Evolutionary conservation across 2,888 invertebrate species (phyloP), one percentile per base, ranked within the genome.

Genomic region (Apeira syringaria): DNA sequence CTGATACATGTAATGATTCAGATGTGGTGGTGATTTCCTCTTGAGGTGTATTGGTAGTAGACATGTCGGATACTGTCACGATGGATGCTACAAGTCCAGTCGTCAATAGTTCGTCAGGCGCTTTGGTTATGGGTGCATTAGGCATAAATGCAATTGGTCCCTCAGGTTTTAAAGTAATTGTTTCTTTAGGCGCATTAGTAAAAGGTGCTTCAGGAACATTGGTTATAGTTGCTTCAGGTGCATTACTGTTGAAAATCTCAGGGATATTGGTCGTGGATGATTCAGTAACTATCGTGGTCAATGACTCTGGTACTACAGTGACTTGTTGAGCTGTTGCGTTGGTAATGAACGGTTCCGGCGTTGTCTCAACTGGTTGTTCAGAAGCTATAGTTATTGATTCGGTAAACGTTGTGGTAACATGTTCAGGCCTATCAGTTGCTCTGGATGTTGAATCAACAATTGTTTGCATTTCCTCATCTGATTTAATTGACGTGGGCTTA

Each of bases 351-450:
- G 15, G 3, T 15, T 15, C 15, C 3, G 15, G 4, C 15, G 4
- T 4, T 15, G 4, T 15, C 15, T 4, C 15, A 2, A 15, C 15
- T 15, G 15, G 15, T 15, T 2, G 3, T 15, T 15, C 15, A 15
- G 15, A 4, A 2, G 4, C 38, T 41, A 58, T 38, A 15, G 64
- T 53, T 15, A 25, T 12, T 15, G 15, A 15, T 15, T 20, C 20
- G 5, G 20, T 7, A 2, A 20, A 7, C 7, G 2, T 20, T 20
- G 20, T 20, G 20, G 20, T 20, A 7, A 20, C 2, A 20, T 5
- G 20, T 4, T 20, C 26, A 65, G 70, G 70, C 37, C 65, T 69
- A 29, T 74, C 73, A 56, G 73, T 68, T 10, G 72, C 69, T 54
- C 68, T 71, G n/a, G 59, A 47, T 32, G 60, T 50, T 56, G 71